Percentiles rank a stretch among this genome's conserved stretches.
phyloP scores from a whole-genome alignment of 2,797 vertebrate species.

The Clangula hyemalis region DNA sequence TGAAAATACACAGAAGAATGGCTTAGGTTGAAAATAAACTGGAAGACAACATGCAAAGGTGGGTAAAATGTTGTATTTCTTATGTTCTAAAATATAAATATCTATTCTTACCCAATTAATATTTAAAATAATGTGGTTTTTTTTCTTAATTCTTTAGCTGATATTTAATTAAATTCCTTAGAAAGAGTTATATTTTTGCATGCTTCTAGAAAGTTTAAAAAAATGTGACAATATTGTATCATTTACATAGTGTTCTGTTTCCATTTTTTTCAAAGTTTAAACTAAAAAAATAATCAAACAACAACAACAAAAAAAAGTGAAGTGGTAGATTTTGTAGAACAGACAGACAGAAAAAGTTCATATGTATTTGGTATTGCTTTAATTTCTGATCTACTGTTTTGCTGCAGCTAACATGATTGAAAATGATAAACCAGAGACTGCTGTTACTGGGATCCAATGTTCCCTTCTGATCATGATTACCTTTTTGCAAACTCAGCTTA shows the following conservation, averaged over 20 bases:
- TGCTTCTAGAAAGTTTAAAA: not conserved
- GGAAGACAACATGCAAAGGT: constrained; percentile 10
- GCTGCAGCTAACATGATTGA: not conserved
- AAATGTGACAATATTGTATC: not conserved
- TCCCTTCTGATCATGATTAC: not conserved
- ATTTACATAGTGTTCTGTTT: not conserved
- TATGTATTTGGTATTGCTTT: not conserved
- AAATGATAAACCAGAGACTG: not conserved
- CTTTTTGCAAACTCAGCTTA: not conserved
- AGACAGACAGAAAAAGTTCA: not conserved
- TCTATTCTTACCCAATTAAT: not conserved
- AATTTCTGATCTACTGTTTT: not conserved
- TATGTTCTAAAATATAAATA: not conserved
- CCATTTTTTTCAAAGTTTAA: not conserved
- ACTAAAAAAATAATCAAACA: not conserved
- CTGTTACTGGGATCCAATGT: not conserved
- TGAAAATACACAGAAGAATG: not conserved
- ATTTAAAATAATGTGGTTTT: not conserved
- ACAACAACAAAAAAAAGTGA: not conserved
- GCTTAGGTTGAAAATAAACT: not conserved
- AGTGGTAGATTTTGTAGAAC: not conserved
- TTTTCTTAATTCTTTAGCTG: not conserved
- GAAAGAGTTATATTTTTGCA: not conserved
- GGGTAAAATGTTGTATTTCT: not conserved
- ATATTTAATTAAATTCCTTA: not conserved